Percentiles rank a stretch among this genome's conserved stretches.
Conservation (phyloP, 2,888 invertebrate genomes). For the Lepidochrysops patricia region DNA sequence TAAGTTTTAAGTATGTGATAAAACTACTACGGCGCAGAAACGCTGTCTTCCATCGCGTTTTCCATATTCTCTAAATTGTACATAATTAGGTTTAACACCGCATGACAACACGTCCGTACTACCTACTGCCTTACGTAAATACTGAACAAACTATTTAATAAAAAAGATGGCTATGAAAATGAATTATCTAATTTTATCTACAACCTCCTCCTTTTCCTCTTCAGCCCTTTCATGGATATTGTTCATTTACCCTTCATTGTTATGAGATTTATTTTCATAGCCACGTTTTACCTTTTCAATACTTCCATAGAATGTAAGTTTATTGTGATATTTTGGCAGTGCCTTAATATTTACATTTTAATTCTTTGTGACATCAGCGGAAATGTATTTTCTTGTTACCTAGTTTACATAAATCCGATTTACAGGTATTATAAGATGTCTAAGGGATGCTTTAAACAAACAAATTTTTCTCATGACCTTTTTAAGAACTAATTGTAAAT, state of each 20-base stretch:
- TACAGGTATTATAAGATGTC: conserved; percentile 35
- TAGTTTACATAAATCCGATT: conserved; percentile 17
- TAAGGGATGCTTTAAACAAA: conserved; percentile 19
- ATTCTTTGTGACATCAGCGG: background rate
- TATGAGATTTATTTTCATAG: background rate
- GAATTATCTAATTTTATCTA: background rate
- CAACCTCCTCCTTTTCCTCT: background rate
- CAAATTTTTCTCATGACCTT: conserved; percentile 35
- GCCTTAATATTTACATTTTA: conserved; percentile 38
- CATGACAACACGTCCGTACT: conserved; percentile 59
- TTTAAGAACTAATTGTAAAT: conserved; percentile 61
- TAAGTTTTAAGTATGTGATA: conserved; percentile 68
- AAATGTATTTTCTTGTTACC: background rate
- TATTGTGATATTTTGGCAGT: conserved; percentile 50
- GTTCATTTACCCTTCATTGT: background rate
- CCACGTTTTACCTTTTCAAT: conserved; percentile 19
- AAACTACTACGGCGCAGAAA: conserved; percentile 50
- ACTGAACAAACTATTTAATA: conserved; percentile 45
- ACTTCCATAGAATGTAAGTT: conserved; percentile 40
- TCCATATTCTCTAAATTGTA: conserved; percentile 45
- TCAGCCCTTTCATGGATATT: background rate
- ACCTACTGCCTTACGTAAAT: conserved; percentile 47
- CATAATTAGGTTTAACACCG: conserved; percentile 48
- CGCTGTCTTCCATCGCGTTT: conserved; percentile 67
- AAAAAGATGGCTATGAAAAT: conserved; percentile 12